Conservation (phyloP, 2,113 vertebrate genomes). For the Clarias magur region DNA sequence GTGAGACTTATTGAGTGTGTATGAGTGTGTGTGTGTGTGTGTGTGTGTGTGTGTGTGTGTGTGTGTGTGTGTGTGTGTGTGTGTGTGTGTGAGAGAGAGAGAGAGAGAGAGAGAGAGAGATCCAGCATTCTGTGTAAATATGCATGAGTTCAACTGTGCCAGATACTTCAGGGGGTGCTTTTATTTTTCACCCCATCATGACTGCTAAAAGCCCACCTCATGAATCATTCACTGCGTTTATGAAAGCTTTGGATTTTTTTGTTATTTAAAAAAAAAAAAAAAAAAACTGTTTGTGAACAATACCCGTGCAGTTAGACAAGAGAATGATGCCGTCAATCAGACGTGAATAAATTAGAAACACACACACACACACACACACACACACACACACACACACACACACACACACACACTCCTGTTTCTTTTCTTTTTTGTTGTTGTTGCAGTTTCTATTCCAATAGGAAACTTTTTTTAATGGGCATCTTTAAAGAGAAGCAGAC, state of each 20-base stretch:
- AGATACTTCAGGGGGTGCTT: conserved; percentile 14
- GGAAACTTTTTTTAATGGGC: neutral
- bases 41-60: conserved; percentile 10
- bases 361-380: too few relatives aligned
- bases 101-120: neutral
- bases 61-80: conserved; percentile 2
- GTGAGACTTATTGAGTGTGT: too few relatives aligned
- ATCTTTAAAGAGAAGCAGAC: neutral
- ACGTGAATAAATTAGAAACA: neutral
- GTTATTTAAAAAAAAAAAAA: neutral
- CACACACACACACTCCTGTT: neutral
- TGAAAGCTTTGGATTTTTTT: neutral
- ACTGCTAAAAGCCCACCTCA: neutral
- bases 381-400: too few relatives aligned
- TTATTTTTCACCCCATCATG: conserved; percentile 6
- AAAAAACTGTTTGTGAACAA: conserved; percentile 2
- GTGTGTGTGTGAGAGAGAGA: conserved; percentile 1
- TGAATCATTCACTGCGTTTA: conserved; percentile 10
- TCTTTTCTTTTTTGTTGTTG: neutral
- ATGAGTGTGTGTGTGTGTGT: neutral
- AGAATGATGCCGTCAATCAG: neutral
- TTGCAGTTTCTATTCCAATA: neutral
- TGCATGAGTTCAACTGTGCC: conserved; percentile 12
- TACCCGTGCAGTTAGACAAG: neutral
- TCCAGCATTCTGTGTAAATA: conserved; percentile 4